Evolutionary conservation across 2,113 vertebrate species (phyloP).

Genomic region (Alethe castanea): DNA sequence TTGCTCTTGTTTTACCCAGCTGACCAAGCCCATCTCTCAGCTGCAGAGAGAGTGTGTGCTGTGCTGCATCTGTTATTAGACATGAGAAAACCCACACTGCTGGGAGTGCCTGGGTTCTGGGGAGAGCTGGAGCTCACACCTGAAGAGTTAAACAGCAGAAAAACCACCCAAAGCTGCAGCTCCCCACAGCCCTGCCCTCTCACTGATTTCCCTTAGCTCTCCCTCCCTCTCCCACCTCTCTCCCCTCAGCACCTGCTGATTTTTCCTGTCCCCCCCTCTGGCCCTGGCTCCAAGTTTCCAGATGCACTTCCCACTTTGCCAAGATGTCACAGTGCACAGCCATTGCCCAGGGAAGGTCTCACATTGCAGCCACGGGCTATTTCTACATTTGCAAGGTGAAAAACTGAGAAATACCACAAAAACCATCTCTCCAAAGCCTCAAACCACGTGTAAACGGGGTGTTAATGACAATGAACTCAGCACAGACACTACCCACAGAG

Average conservation of each 20-base stretch:
- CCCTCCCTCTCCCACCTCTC: neutral
- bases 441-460: neutral
- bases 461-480: neutral
- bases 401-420: neutral
- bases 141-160: neutral
- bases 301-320: neutral
- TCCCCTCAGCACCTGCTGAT: neutral
- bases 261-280: neutral
- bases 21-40: neutral
- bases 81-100: neutral
- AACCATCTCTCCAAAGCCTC: neutral
- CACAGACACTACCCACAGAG: neutral
- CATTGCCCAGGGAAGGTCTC: neutral
- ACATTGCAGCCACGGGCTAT: fast-evolving
- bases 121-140: neutral
- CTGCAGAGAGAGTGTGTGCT: neutral
- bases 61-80: neutral
- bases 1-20: neutral
- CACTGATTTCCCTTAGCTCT: neutral
- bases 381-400: neutral
- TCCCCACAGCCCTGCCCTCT: neutral
- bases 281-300: neutral
- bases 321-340: neutral
- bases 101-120: no score
- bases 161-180: neutral